Evolutionary conservation across 1,140 invertebrate genomes (phyloP), one percentile per base, ranked within the genome.

Genomic region (Chironomus striatipennis): DNA sequence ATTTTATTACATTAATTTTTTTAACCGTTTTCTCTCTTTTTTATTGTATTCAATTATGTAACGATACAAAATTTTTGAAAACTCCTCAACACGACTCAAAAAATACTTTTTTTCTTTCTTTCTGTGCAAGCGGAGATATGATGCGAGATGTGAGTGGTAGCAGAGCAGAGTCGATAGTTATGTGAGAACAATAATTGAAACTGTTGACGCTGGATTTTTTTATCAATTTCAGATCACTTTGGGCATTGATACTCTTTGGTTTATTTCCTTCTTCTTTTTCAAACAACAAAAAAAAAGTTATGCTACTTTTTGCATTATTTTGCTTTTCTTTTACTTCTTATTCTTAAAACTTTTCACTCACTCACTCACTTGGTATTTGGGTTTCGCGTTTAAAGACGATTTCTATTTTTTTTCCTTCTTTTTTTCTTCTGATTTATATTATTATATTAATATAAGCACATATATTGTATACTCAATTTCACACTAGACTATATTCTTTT

Each of bases 1-100:
- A 70, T 70, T 70, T 70, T 70, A 70, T 70, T 20, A 70, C 20
- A 70, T 70, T 70, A 70, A 70, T 70, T 70, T 57, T 34, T 34
- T 70, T 70, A 70, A 70, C 65, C 65, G 65, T 70, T 70, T 70
- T 70, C 65, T 70, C 65, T 70, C 65, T 70, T 70, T 20, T 34
- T 18, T 70, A 70, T 21, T 70, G 17, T 21, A 70, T 18, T 70
- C 20, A 70, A 70, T 70, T 70, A 70, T 70, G 65, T 70, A 70
- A 70, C 65, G 20, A 57, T 57, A 57, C 47, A 57, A 57, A 57
- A 57, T 57, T 57, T 57, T 57, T 57, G 47, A 57, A 57, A n/a
- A 34, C 24, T 34, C 24, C 24, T 34, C 24, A 34, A 34, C 24
- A 34, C 24, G 24, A 34, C 24, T 34, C 24, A 34, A 34, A 34